These are phyloP conservation scores for Propithecus perrieri DNA, from an alignment of 2,797 vertebrate genomes.

Conservation along the genomic window DNA sequence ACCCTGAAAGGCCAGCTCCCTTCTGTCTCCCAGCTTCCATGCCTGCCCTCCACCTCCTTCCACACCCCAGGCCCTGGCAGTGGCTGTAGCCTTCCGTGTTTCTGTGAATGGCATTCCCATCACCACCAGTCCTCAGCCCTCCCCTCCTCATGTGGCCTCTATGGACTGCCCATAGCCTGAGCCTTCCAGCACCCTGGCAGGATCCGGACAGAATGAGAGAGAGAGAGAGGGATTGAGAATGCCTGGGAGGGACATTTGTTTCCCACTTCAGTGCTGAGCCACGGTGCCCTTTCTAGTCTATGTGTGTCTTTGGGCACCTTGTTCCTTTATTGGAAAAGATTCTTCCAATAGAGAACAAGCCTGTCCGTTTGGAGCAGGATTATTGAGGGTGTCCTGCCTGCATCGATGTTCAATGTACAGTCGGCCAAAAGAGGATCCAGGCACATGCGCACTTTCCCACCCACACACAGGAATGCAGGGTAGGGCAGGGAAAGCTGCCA, in stretches of 20 bases:
- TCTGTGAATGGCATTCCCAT: neutral
- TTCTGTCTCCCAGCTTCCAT: neutral
- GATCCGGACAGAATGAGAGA: neutral
- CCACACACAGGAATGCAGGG: neutral
- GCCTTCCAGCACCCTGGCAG: neutral
- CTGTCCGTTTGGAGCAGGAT: neutral
- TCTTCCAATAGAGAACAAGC: neutral
- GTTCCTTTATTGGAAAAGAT: neutral
- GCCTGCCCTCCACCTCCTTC: no score
- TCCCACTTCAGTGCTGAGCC: neutral
- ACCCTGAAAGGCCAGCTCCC: neutral
- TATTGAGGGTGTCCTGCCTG: neutral
- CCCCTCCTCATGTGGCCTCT: fast-evolving
- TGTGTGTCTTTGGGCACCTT: neutral
- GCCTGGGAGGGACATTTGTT: neutral
- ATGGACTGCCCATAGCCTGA: neutral
- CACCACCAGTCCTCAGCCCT: neutral
- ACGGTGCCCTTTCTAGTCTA: neutral
- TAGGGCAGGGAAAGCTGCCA: no score
- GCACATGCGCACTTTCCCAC: no score
- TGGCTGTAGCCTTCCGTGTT: neutral
- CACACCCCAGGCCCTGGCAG: neutral
- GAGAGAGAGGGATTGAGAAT: no score
- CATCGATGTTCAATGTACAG: neutral
- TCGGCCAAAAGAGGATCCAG: neutral